phyloP scores from a whole-genome alignment of 2,888 invertebrate species.

The Harpalus rubripes region DNA sequence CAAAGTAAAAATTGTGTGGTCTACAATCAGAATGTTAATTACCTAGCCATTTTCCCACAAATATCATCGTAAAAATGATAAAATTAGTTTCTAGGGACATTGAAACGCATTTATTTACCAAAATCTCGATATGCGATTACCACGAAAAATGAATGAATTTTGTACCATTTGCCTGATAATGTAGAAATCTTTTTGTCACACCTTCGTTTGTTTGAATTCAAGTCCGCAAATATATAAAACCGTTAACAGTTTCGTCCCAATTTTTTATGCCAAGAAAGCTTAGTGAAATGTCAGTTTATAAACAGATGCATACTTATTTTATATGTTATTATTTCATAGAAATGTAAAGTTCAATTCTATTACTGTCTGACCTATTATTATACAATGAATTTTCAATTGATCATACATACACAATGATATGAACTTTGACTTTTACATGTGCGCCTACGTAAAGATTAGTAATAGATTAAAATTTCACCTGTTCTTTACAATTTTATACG shows the following conservation, averaged over 20 bases:
- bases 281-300: background rate
- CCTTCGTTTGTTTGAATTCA: too few relatives aligned
- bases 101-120: too few relatives aligned
- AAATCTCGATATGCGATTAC: too few relatives aligned
- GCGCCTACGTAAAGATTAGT: background rate
- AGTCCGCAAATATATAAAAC: too few relatives aligned
- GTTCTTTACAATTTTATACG: background rate
- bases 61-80: too few relatives aligned
- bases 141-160: too few relatives aligned
- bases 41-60: too few relatives aligned
- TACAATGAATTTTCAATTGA: background rate
- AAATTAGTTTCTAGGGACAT: too few relatives aligned
- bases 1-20: too few relatives aligned
- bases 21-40: too few relatives aligned
- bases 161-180: too few relatives aligned
- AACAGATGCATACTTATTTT: background rate
- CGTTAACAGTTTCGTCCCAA: background rate
- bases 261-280: background rate
- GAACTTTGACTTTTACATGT: background rate
- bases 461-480: conserved; percentile 7
- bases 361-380: background rate
- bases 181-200: too few relatives aligned
- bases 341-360: conserved; percentile 1
- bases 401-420: background rate
- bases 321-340: background rate